Conservation (phyloP, 2,113 vertebrate genomes). For the Ageneiosus marmoratus region DNA sequence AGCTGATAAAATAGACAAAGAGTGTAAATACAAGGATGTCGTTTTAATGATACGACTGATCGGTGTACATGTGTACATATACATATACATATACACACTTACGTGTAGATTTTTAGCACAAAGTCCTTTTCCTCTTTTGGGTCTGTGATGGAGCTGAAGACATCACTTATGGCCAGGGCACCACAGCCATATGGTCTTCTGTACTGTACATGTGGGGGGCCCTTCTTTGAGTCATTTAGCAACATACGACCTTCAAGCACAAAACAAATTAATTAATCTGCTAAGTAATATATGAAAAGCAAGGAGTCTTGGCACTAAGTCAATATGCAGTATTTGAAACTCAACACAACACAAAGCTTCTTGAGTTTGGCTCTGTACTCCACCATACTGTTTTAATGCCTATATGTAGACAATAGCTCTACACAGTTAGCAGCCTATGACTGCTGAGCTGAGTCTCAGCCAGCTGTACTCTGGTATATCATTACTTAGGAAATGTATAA, state of each 20-base stretch:
- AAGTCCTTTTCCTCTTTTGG: slow-evolving; percentile 97
- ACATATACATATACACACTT: slow-evolving; percentile 61
- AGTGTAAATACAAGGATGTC: no score
- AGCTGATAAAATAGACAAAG: no score
- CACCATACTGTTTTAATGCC: neutral
- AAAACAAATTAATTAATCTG: neutral
- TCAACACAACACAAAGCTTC: neutral
- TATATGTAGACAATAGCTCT: neutral
- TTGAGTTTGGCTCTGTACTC: neutral
- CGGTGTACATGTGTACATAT: no score
- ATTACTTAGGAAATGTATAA: neutral
- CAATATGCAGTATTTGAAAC: neutral
- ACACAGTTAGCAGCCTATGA: neutral
- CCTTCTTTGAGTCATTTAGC: slow-evolving; percentile 94
- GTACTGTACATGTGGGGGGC: slow-evolving; percentile 88
- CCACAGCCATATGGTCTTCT: slow-evolving; percentile 93
- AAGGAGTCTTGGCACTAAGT: neutral
- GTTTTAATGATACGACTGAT: no score
- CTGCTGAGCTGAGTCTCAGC: neutral
- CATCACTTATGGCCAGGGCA: slow-evolving; percentile 89
- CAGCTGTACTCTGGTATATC: neutral
- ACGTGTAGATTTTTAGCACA: slow-evolving; percentile 98
- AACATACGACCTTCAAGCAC: slow-evolving; percentile 86
- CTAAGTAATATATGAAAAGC: neutral
- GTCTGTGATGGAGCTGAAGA: slow-evolving; percentile 90